These are phyloP conservation scores for Pardalotus punctatus DNA, from an alignment of 2,113 vertebrate genomes.

Conservation along the genomic window DNA sequence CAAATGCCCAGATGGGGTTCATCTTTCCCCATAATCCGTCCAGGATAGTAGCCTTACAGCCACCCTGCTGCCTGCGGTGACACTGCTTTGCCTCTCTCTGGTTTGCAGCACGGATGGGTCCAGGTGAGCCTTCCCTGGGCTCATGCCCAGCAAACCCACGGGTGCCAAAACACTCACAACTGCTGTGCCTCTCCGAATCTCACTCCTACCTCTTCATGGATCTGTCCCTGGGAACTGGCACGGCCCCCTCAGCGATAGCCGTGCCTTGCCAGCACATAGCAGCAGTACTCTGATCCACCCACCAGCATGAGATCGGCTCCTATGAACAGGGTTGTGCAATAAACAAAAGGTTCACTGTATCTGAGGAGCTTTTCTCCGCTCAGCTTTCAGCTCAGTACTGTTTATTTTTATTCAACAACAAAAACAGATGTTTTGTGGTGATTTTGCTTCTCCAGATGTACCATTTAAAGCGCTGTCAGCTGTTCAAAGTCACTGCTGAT, in stretches of 20 bases:
- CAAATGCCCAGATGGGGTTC: fast-evolving
- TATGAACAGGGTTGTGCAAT: not conserved
- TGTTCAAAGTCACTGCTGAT: conserved; percentile 32
- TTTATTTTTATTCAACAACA: conserved; percentile 62
- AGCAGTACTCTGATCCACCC: not conserved
- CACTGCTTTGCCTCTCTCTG: not conserved
- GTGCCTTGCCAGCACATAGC: not conserved
- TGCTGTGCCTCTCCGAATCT: not conserved
- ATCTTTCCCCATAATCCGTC: not conserved
- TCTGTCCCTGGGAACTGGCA: not conserved
- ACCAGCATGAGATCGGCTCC: not conserved
- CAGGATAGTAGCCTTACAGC: not conserved
- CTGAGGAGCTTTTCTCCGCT: not conserved
- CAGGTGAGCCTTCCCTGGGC: not conserved
- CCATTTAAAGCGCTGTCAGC: conserved; percentile 19
- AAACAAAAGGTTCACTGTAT: not conserved
- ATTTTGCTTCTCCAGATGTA: conserved; percentile 51
- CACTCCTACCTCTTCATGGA: not conserved
- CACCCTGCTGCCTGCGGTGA: not conserved
- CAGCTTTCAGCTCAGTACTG: conserved; percentile 26
- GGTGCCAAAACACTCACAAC: fast-evolving
- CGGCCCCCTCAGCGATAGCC: fast-evolving
- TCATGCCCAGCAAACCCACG: fast-evolving
- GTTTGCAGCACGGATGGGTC: fast-evolving
- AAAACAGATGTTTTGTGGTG: conserved; percentile 65